Evolutionary conservation across 2,888 invertebrate species (phyloP).

Genomic region (Leptogaster cylindrica): DNA sequence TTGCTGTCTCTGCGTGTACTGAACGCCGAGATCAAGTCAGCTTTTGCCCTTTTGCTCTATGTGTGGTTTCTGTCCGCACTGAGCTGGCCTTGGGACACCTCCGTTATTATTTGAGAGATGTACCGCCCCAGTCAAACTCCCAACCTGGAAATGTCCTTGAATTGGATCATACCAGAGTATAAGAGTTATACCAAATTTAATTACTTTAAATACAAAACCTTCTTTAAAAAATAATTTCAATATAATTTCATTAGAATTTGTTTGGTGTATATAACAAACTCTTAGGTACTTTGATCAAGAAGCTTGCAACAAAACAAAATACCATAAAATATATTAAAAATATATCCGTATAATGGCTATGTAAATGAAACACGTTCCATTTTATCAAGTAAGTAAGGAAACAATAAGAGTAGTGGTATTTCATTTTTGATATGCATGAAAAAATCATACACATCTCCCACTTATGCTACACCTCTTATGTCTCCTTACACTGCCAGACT

Average conservation of each 20-base stretch:
- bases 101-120: constrained; percentile 47
- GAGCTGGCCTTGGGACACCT: constrained; percentile 60
- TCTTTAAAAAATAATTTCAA: background rate
- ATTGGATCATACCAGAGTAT: constrained; percentile 23
- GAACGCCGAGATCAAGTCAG: constrained; percentile 69
- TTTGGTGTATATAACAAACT: constrained; percentile 18
- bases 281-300: constrained; percentile 24
- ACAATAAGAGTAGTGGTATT: constrained; percentile 21
- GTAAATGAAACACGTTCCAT: constrained; percentile 21
- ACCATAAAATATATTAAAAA: constrained; percentile 22
- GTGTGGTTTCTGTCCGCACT: constrained; percentile 74
- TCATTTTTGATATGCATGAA: constrained; percentile 2
- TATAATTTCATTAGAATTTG: constrained; percentile 14
- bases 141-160: constrained; percentile 46
- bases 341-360: constrained; percentile 14
- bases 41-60: constrained; percentile 75
- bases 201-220: background rate
- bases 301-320: constrained; percentile 20
- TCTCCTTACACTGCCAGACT: constrained; percentile 61
- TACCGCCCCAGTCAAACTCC: constrained; percentile 49
- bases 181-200: constrained; percentile 8
- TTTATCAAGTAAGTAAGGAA: constrained; percentile 25
- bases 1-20: constrained; percentile 70
- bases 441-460: background rate
- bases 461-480: constrained; percentile 23